Percentiles rank a stretch among this genome's conserved stretches.
phyloP scores from a whole-genome alignment of 2,797 vertebrate species.

The Echeneis naucrates region DNA sequence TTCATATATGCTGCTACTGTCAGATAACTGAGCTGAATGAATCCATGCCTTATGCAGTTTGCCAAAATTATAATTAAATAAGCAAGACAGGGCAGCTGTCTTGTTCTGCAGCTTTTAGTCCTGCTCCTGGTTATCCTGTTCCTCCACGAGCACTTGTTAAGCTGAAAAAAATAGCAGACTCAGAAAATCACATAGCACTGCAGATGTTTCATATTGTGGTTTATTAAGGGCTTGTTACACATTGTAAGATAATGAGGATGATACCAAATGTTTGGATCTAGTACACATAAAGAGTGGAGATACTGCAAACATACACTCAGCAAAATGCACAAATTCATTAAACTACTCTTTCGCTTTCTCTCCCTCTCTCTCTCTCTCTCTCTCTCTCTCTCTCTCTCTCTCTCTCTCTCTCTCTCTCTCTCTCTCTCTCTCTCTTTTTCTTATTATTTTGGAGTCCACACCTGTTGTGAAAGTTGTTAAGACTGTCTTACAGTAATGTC shows the following conservation, averaged over 20 bases:
- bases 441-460: slow-evolving; percentile 8
- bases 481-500: neutral
- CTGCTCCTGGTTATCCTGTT: slow-evolving; percentile 24
- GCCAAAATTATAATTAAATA: slow-evolving; percentile 16
- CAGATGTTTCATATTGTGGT: neutral
- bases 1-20: slow-evolving; percentile 16
- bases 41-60: slow-evolving; percentile 21
- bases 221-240: neutral
- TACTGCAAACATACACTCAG: neutral
- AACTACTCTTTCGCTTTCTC: too few species aligned
- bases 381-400: neutral
- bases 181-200: slow-evolving; percentile 6
- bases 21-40: slow-evolving; percentile 11
- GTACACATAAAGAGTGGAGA: neutral
- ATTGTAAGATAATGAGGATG: neutral
- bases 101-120: slow-evolving; percentile 11
- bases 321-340: slow-evolving; percentile 3
- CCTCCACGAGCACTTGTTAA: slow-evolving; percentile 15
- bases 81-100: slow-evolving; percentile 18
- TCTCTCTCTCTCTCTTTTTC: neutral
- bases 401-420: too few species aligned
- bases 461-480: slow-evolving; percentile 4
- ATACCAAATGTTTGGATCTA: neutral
- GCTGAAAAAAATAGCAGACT: slow-evolving; percentile 15
- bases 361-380: neutral